Evolutionary conservation across 1,140 invertebrate genomes (phyloP), one percentile per base, ranked within the genome.

Genomic region (Steinernema feltiae): DNA sequence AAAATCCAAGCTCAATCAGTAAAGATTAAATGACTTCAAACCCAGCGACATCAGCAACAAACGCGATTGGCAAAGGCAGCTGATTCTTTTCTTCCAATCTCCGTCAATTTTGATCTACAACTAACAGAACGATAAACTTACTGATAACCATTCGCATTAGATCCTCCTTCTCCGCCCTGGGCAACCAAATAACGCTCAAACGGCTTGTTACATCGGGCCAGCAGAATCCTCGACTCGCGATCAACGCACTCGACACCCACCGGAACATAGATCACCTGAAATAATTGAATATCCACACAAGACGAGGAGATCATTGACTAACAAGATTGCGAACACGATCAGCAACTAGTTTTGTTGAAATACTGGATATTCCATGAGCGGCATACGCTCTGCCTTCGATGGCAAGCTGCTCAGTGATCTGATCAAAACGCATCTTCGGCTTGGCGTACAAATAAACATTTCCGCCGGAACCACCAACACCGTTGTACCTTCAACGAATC

Each of bases 211-310:
- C 83, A 85, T 74, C 83, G n/a, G 7, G 79, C 76, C 30, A 86
- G 63, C 7, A 85, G 32, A 24, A 70, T 46, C 2, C 73, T 72
- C 1, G 69, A 71, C 21, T 79, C 77, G 30, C 73, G 30, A 72
- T 83, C 71, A 2, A 87, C 80, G 48, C 82, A 83, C 74, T 87
- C 84, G 1, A 86, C 77, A 27, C 84, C 84, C 1, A 86, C 17
- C 29, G 84, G 84, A 21, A 85, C 83, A 31, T 86, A 35, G 7
- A 84, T 31, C 32, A 77, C 35, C 77, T 83, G 32, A 73, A 83
- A 76, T n/a, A 21, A 72, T 77, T 21, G 21, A 31, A 70, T 74
- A 24, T 35, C 63, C 32, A 2, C 48, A 35, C 70, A 30, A 31
- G 1, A 53, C 31, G 27, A 18, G n/a, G 32, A 35, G 18, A 73